Base-by-base conservation (phyloP, 1,140 invertebrate species). In the Bombus confusus region DNA sequence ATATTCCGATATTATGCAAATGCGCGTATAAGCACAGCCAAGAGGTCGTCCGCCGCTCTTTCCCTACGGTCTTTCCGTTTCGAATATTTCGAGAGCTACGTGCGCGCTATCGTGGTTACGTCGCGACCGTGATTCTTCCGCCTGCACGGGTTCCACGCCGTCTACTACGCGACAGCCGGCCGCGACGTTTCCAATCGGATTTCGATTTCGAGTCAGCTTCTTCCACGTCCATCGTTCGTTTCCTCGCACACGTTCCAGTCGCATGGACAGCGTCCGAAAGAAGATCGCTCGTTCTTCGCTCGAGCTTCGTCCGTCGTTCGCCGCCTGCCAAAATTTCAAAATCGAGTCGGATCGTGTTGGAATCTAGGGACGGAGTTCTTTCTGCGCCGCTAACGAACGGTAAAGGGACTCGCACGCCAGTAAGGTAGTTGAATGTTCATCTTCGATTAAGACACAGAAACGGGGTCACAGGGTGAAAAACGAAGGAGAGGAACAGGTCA, bases 1-100 rank as follows among this genome's bases (percentile, higher is more conserved):
- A 92, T 93, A 94, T 93, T 93, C 93, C 93, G 93, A 94, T 94
- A 94, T 94, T 93, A 94, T 94, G 93, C 92, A 93, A 94, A 94
- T 94, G 88, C 91, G 88, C 92, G 59, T 39, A 93, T 93, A 93
- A 93, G 88, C 90, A 73, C 88, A 87, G 90, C 57, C 71, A 81
- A 57, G 74, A 73, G 69, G 85, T 89, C 84, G 47, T 43, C 74
- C 76, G 41, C 37, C 57, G 59, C 34, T 77, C 47, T 73, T 37
- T 86, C 72, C 83, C 47, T 43, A 52, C 75, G 85, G 34, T 76
- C 83, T 75, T 80, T 73, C 79, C 83, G 80, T 72, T 41, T 75
- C 69, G 37, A 74, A 73, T 81, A 79, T 69, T 87, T 87, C 77
- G 72, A 62, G 64, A 77, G 75, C 62, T 78, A 82, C 31, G 64